phyloP scores from a whole-genome alignment of 2,797 vertebrate genomes.

The Gephyroberyx darwinii region DNA sequence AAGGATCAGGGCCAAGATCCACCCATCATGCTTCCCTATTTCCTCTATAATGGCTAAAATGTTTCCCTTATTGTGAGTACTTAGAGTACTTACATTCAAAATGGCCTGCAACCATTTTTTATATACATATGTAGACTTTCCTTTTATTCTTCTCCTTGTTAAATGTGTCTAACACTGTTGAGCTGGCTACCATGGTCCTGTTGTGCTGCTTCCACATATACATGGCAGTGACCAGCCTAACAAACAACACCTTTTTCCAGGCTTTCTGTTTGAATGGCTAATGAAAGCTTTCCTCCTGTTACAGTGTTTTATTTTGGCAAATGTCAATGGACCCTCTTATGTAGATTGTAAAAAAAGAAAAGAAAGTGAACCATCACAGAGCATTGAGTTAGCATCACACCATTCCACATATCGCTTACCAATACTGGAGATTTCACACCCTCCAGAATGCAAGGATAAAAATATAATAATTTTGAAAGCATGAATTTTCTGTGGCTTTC shows the following conservation, averaged over 20 bases:
- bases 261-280: not conserved
- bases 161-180: conserved; percentile 27
- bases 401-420: not conserved
- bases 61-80: conserved; percentile 55
- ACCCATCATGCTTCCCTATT: conserved; percentile 58
- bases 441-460: too few species aligned
- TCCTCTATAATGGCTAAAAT: conserved; percentile 50
- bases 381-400: conserved; percentile 2
- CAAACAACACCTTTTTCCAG: too few species aligned
- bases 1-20: too few species aligned
- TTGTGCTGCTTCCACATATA: conserved; percentile 23
- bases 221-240: conserved; percentile 15
- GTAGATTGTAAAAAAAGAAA: not conserved
- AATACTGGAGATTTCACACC: too few species aligned
- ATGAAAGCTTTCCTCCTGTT: not conserved
- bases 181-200: conserved; percentile 1
- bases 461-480: not conserved
- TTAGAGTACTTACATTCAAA: conserved; percentile 53
- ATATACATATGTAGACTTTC: conserved; percentile 4
- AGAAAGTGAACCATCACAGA: not conserved
- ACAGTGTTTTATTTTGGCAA: too few species aligned
- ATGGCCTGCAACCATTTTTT: conserved; percentile 49
- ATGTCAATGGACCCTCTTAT: not conserved
- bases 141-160: conserved; percentile 12
- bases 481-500: conserved; percentile 7